Percentiles rank a stretch among this genome's conserved stretches.
Conservation (phyloP, 2,113 vertebrate genomes). For the Falco punctatus region DNA sequence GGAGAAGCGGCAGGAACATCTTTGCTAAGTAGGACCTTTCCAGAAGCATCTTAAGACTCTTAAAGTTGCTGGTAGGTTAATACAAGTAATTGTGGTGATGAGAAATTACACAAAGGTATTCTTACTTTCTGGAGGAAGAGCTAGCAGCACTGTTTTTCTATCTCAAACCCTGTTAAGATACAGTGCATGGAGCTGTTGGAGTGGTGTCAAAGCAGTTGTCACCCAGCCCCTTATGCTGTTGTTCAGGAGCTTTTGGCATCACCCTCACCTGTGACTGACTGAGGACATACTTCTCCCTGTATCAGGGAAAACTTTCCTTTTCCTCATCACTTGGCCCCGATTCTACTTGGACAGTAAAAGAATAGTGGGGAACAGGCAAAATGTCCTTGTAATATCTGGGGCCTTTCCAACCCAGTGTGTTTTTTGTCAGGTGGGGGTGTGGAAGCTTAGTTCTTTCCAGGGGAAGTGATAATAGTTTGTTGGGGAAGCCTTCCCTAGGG, state of each 20-base stretch:
- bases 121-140: background rate
- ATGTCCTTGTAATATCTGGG: background rate
- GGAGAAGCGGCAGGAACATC: background rate
- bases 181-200: background rate
- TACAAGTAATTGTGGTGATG: background rate
- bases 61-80: background rate
- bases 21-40: background rate
- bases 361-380: background rate
- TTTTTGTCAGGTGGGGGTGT: background rate
- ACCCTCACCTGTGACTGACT: background rate
- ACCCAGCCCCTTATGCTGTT: background rate
- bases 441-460: background rate
- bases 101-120: background rate
- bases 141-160: background rate
- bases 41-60: background rate
- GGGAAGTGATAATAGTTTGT: background rate
- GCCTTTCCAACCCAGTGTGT: background rate
- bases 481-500: background rate
- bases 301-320: background rate
- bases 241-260: background rate
- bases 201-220: background rate
- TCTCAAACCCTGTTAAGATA: background rate
- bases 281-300: background rate
- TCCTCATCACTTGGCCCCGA: background rate
- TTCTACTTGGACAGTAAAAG: background rate